These are phyloP conservation scores for Eupelmus urozonus DNA, from an alignment of 2,888 invertebrate genomes.

Conservation along the genomic window DNA sequence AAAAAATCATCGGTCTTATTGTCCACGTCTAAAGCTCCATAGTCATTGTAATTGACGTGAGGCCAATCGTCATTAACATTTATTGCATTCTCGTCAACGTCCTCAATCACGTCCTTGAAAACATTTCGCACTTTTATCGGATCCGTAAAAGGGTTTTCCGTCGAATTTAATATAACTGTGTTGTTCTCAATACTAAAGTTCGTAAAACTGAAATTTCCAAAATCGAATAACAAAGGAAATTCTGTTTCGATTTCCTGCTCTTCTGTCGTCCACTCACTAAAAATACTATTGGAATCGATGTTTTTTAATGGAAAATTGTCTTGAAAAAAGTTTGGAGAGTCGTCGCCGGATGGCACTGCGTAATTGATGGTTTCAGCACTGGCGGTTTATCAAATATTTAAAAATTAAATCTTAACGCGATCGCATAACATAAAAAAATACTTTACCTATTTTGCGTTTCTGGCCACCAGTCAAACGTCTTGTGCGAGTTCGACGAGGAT, in stretches of 20 bases:
- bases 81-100: slow-evolving; percentile 50
- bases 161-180: not conserved
- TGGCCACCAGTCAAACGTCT: not conserved
- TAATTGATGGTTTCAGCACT: slow-evolving; percentile 15
- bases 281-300: slow-evolving; percentile 37
- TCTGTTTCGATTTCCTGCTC: not conserved
- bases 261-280: slow-evolving; percentile 28
- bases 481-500: slow-evolving; percentile 13
- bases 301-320: not conserved
- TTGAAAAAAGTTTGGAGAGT: not conserved
- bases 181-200: not conserved
- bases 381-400: not conserved
- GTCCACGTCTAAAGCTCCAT: slow-evolving; percentile 56
- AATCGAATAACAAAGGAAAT: not conserved
- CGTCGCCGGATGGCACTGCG: slow-evolving; percentile 2
- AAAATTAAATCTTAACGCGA: not conserved
- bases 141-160: not conserved
- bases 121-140: slow-evolving; percentile 7
- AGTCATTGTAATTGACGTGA: slow-evolving; percentile 64
- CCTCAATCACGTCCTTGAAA: not conserved
- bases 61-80: slow-evolving; percentile 62
- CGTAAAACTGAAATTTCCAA: not conserved
- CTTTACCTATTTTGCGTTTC: slow-evolving; percentile 21
- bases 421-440: not conserved
- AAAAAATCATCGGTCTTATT: slow-evolving; percentile 29